Evolutionary conservation across 37 sponge, comb jelly and placozoan genomes (phyloP).

Genomic region (Diacarnus erythraeanus): DNA sequence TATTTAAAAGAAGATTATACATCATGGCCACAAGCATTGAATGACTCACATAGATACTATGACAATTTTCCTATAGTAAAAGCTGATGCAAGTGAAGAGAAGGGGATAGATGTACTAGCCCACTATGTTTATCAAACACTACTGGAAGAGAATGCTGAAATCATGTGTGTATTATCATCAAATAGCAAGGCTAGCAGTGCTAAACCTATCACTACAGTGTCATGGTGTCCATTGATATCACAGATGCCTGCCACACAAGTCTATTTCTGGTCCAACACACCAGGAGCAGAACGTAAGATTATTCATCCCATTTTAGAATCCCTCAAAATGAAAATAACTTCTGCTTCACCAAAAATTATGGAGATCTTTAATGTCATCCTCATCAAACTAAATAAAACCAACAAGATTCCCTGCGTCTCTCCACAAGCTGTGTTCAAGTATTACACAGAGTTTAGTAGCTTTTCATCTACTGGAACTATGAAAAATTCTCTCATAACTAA

Average conservation of each 20-base stretch:
- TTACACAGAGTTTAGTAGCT: slow-evolving; percentile 1
- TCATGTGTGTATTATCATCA: not conserved
- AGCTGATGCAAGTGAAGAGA: not conserved
- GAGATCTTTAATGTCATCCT: slow-evolving; percentile 15
- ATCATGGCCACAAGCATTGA: not conserved
- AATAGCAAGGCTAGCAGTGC: not conserved
- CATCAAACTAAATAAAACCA: not conserved
- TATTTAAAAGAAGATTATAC: not conserved
- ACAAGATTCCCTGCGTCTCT: slow-evolving; percentile 2
- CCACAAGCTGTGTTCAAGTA: slow-evolving; percentile 23
- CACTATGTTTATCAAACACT: not conserved
- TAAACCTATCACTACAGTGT: not conserved
- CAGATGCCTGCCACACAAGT: not conserved
- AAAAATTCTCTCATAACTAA: not conserved
- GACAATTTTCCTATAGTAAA: slow-evolving; percentile 34
- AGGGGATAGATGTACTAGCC: not conserved
- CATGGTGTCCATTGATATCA: not conserved
- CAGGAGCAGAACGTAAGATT: not conserved
- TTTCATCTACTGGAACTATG: not conserved
- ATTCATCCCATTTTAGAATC: slow-evolving; percentile 19
- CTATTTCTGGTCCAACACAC: not conserved
- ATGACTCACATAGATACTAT: slow-evolving; percentile 22
- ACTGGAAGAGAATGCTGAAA: not conserved
- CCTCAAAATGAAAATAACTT: slow-evolving; percentile 48
- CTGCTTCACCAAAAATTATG: slow-evolving; percentile 25